A percentile compares a stretch with the other conserved stretches of the same genome.
phyloP scores from a whole-genome alignment of 2,113 vertebrate genomes.

The Datnioides undecimradiatus region DNA sequence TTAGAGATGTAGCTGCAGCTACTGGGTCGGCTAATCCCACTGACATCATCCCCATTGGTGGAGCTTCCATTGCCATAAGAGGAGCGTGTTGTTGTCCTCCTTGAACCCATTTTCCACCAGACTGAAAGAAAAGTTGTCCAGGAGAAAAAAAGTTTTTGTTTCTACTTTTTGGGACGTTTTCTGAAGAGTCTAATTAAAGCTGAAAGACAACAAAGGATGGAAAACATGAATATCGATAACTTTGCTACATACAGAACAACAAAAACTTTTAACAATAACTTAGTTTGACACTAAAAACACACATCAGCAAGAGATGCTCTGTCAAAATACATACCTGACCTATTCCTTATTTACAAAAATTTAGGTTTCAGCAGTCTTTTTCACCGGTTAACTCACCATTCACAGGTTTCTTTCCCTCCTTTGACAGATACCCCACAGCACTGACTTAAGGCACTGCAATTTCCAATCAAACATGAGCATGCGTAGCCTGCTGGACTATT shows the following conservation, averaged over 20 bases:
- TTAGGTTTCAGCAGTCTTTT: not conserved
- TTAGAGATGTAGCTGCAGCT: slow-evolving; percentile 89
- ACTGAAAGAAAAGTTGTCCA: slow-evolving; percentile 8
- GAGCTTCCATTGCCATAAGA: slow-evolving; percentile 74
- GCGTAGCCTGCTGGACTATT: slow-evolving; percentile 79
- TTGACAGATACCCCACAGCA: slow-evolving; percentile 72
- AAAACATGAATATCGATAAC: slow-evolving; percentile 1
- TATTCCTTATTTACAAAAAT: not conserved
- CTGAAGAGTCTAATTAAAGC: slow-evolving; percentile 2
- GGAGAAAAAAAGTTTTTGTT: slow-evolving; percentile 9
- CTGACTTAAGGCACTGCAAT: slow-evolving; percentile 77
- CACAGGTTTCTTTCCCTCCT: slow-evolving; percentile 72
- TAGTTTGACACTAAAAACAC: not conserved
- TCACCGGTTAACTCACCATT: slow-evolving; percentile 72
- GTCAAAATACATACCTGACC: not conserved
- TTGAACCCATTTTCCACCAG: slow-evolving; percentile 86
- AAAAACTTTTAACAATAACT: not conserved
- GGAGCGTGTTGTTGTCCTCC: slow-evolving; percentile 79
- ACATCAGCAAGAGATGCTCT: slow-evolving; percentile 22
- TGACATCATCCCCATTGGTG: slow-evolving; percentile 69
- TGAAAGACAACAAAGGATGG: slow-evolving; percentile 18
- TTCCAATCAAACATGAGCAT: slow-evolving; percentile 86
- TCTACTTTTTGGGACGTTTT: not conserved
- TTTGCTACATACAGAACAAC: not conserved
- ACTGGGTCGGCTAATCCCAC: slow-evolving; percentile 74